A percentile compares a stretch with the other conserved stretches of the same genome.
phyloP scores from a whole-genome alignment of 1,140 invertebrate genomes.

The Tetragonula clypearis region DNA sequence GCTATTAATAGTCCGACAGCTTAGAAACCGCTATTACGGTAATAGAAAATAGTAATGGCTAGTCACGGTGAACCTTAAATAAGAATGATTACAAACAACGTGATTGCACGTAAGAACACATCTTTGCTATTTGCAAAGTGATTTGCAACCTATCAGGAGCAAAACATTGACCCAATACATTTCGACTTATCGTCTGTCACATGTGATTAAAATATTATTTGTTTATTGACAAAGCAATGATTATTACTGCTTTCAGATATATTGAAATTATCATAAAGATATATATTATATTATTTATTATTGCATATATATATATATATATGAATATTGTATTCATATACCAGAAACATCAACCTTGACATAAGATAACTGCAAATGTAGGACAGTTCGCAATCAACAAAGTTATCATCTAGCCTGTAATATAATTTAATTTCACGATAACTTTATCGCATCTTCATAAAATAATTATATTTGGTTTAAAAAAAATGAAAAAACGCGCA shows the following conservation, averaged over 20 bases:
- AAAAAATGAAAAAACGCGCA: not conserved
- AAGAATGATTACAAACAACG: constrained; percentile 17
- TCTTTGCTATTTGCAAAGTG: not conserved
- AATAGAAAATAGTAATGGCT: constrained; percentile 65
- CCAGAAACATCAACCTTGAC: constrained; percentile 47
- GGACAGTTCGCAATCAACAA: constrained; percentile 31
- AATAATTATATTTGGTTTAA: not conserved
- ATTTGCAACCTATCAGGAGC: not conserved
- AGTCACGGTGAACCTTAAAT: constrained; percentile 33
- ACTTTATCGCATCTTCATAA: not conserved
- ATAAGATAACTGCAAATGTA: constrained; percentile 43
- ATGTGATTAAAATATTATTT: not conserved
- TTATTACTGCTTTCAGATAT: not conserved
- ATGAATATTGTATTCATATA: not conserved
- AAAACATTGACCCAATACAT: not conserved
- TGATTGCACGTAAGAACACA: not conserved
- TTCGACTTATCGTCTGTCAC: not conserved
- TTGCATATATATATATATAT: no score
- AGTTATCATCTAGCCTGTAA: not conserved
- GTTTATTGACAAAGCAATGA: no score
- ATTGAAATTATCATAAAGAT: not conserved
- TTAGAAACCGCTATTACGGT: constrained; percentile 64
- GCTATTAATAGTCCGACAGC: constrained; percentile 66
- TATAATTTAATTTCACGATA: constrained; percentile 17
- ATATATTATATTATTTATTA: not conserved